Base-by-base conservation (phyloP, 2,888 invertebrate genomes). In the Apotomis capreana region DNA sequence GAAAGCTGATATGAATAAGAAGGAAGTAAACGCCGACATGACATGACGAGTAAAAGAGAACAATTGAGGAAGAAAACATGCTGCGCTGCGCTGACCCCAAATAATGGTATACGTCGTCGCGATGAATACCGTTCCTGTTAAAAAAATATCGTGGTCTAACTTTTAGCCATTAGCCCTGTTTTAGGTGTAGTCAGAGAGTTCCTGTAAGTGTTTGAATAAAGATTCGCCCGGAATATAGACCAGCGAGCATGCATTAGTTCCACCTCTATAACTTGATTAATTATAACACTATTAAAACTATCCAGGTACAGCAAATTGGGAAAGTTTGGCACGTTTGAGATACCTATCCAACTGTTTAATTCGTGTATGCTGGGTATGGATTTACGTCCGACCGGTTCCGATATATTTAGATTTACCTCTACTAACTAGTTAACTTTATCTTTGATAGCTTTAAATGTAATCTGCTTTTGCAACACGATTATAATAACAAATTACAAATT, bases 301-400 rank as follows among this genome's bases (percentile, higher is more conserved):
- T 40, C 40, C 63, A 44, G 36, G 40, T 36, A 61, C 9, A 4
- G 52, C 49, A 67, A 67, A 70, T 70, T 70, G 65, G 65, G 63
- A 67, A 70, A 70, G 70, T 70, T 70, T n/a, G 8, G 6, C 36
- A 44, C 10, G 5, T 51, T 13, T 54, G n/a, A 61, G 46, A 68
- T 61, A 49, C 9, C 10, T 6, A 3, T 49, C 12, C 54, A 15
- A 52, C 62, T 46, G 40, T 54, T 40, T n/a, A 9, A 52, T 54
- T 5, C 26, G 26, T 63, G 10, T 3, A 10, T 13, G 15, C 10
- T 4, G 40, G 10, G 13, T 40, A 13, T 15, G 15, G n/a, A 40
- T 15, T n/a, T 40, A 8, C 52, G 40, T 37, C 63, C 5, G 36
- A 52, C 54, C 15, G 40, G 9, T 54, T 37, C 52, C 54, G 63